A percentile compares a stretch with the other conserved stretches of the same genome.
phyloP scores from a whole-genome alignment of 2,797 vertebrate species.

The Emydoidea blandingii region DNA sequence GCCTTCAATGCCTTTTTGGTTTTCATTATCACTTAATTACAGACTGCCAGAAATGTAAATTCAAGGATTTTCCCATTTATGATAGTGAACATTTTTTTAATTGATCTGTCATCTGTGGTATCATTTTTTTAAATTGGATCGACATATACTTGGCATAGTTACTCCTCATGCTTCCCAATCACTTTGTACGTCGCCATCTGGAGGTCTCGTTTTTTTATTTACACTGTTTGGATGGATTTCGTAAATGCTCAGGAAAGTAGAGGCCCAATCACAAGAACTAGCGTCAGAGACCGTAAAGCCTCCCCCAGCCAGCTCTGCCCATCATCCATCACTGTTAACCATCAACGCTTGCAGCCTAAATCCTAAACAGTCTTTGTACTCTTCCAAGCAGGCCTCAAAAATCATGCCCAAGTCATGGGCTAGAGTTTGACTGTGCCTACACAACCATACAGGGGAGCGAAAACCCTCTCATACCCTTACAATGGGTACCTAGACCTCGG shows the following conservation, averaged over 20 bases:
- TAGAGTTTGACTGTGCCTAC: neutral
- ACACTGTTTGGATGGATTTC: neutral
- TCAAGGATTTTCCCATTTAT: neutral
- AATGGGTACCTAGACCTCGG: fast-evolving
- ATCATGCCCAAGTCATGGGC: neutral
- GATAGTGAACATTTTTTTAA: neutral
- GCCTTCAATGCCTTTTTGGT: conserved; percentile 3
- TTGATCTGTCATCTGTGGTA: fast-evolving
- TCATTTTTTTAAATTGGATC: neutral
- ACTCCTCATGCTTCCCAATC: neutral
- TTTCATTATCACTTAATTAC: neutral
- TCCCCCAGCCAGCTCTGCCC: neutral
- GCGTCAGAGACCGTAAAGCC: neutral
- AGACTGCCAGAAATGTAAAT: neutral
- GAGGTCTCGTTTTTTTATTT: neutral
- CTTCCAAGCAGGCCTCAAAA: neutral
- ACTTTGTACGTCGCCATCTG: neutral
- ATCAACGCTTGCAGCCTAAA: neutral
- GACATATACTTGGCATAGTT: fast-evolving
- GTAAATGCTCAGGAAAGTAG: neutral
- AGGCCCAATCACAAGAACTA: neutral
- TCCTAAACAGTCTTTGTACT: neutral
- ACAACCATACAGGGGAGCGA: neutral
- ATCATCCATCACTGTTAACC: neutral
- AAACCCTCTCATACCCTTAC: neutral